Conservation (phyloP, 23 tunicate species). For the Phallusia fumigata region DNA sequence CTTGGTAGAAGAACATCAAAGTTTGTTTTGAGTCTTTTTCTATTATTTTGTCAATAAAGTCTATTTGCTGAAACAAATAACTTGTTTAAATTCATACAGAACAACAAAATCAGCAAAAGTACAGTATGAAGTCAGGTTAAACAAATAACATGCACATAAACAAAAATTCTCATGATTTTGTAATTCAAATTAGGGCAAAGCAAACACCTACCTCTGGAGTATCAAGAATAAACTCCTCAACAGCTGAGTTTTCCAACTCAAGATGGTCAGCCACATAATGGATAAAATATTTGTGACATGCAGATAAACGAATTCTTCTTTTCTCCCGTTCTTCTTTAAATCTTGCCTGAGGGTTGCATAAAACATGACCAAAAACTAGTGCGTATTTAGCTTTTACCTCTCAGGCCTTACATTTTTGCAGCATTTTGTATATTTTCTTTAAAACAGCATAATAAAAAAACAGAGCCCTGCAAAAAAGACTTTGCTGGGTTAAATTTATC, state of each 20-base stretch:
- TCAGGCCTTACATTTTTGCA: too few relatives aligned
- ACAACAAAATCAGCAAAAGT: too few relatives aligned
- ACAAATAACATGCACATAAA: too few relatives aligned
- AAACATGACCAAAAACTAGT: too few relatives aligned
- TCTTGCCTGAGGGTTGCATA: conserved; percentile 47
- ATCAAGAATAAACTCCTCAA: conserved; percentile 86
- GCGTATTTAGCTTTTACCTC: too few relatives aligned
- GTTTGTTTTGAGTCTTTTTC: conserved; percentile 58
- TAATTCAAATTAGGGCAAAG: too few relatives aligned
- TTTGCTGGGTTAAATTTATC: too few relatives aligned
- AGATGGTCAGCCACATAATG: conserved; percentile 88
- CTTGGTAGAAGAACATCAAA: conserved; percentile 74
- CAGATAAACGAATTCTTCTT: conserved; percentile 47
- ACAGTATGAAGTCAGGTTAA: background rate
- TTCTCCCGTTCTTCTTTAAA: conserved; percentile 76
- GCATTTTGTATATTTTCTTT: too few relatives aligned
- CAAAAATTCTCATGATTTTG: too few relatives aligned
- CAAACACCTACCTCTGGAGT: conserved; percentile 72
- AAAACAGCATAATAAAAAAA: too few relatives aligned
- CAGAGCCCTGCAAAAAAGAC: too few relatives aligned
- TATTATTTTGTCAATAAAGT: conserved; percentile 59
- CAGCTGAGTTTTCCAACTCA: conserved; percentile 53
- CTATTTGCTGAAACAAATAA: conserved; percentile 88
- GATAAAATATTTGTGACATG: conserved; percentile 64
- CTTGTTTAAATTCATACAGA: background rate